phyloP scores from a whole-genome alignment of 2,888 invertebrate genomes.

The Meteorus colon region DNA sequence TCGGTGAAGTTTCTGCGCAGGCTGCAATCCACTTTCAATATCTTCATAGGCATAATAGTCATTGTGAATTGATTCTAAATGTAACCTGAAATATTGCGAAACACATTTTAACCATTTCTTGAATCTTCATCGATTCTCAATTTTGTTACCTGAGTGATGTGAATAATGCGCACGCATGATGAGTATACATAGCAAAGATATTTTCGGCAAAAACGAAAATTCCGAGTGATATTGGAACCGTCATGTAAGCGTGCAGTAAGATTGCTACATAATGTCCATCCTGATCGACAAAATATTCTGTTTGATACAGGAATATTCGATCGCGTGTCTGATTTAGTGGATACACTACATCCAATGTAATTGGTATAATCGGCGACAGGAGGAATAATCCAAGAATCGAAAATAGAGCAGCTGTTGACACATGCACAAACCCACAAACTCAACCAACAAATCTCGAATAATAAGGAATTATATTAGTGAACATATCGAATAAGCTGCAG shows the following conservation, averaged over 20 bases:
- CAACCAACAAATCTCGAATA: background rate
- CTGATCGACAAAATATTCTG: conserved; percentile 29
- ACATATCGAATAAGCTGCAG: background rate
- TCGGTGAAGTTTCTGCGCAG: background rate
- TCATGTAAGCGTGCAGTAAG: conserved; percentile 40
- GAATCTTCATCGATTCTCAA: background rate
- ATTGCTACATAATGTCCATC: conserved; percentile 33
- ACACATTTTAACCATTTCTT: background rate
- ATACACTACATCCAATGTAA: conserved; percentile 38
- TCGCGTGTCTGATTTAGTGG: conserved; percentile 46
- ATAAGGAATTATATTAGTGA: background rate
- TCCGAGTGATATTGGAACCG: conserved; percentile 39
- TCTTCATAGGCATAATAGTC: too few relatives aligned
- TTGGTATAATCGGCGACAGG: conserved; percentile 41
- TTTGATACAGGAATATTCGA: conserved; percentile 30
- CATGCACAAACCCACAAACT: background rate
- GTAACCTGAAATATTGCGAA: background rate
- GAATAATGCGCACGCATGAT: conserved; percentile 47
- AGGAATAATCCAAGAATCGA: conserved; percentile 42
- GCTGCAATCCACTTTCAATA: too few relatives aligned
- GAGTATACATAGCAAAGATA: conserved; percentile 45
- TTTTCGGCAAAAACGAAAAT: conserved; percentile 38
- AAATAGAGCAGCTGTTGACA: conserved; percentile 44
- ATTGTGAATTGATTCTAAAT: conserved; percentile 9
- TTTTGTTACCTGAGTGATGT: conserved; percentile 42